Percentiles rank a stretch among this genome's conserved stretches.
Conservation (phyloP, 2,797 vertebrate genomes). For the Girardinus metallicus region DNA sequence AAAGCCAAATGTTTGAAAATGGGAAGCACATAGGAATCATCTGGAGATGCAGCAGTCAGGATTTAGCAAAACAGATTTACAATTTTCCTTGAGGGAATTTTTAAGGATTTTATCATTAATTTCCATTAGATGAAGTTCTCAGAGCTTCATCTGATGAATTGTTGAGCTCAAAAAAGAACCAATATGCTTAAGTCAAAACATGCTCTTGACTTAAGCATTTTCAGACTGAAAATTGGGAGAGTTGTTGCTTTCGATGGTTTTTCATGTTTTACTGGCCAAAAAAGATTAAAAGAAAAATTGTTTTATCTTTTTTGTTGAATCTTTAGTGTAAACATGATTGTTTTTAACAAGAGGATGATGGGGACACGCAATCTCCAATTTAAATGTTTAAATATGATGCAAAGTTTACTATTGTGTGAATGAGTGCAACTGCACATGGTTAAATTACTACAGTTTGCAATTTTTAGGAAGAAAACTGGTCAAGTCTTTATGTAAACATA, state of each 20-base stretch:
- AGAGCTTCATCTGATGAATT: background rate
- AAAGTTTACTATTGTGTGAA: background rate
- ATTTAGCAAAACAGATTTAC: background rate
- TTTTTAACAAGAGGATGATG: background rate
- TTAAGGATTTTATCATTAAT: background rate
- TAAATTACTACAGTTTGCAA: background rate
- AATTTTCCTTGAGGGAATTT: background rate
- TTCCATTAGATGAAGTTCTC: background rate
- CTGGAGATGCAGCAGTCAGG: background rate
- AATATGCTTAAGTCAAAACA: background rate
- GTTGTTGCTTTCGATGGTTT: background rate
- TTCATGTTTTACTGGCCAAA: background rate
- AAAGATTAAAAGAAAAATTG: background rate
- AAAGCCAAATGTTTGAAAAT: background rate
- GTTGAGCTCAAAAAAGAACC: background rate
- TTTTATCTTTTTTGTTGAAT: background rate
- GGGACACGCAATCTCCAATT: background rate
- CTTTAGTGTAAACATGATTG: background rate
- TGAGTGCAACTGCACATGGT: background rate
- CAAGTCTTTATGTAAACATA: background rate
- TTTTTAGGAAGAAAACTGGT: background rate
- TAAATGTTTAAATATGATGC: background rate
- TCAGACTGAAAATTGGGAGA: background rate
- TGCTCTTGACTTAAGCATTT: background rate
- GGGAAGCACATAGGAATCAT: background rate